Conservation (phyloP, 2,797 vertebrate genomes). For the Xenops minutus region DNA sequence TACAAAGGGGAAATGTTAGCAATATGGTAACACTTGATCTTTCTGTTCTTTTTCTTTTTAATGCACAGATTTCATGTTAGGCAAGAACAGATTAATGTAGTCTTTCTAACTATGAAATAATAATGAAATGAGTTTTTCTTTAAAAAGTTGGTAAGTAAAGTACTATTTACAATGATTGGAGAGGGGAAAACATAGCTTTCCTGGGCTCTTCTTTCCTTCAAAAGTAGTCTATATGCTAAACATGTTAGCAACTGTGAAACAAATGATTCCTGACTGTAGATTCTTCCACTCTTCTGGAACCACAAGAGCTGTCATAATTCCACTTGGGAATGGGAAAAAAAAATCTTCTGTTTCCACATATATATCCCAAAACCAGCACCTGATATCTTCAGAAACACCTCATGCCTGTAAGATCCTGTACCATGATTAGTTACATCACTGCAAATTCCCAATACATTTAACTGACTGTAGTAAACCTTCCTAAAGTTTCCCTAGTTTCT, state of each 20-base stretch:
- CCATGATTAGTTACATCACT: not conserved
- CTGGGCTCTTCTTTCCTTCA: not conserved
- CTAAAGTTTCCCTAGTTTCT: not conserved
- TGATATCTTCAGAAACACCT: not conserved
- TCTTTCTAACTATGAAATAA: not conserved
- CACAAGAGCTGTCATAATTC: not conserved
- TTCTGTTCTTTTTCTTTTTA: not conserved
- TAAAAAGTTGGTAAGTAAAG: not conserved
- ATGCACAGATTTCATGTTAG: not conserved
- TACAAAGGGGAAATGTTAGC: not conserved
- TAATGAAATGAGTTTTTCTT: not conserved
- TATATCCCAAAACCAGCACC: not conserved
- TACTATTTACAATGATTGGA: not conserved
- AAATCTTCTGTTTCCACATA: not conserved
- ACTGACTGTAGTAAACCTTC: not conserved
- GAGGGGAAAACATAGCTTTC: not conserved
- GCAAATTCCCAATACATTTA: not conserved
- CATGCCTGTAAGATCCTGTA: not conserved
- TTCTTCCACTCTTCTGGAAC: not conserved
- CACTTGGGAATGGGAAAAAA: not conserved
- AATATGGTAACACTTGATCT: not conserved
- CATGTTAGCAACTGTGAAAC: not conserved
- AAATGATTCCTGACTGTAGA: not conserved
- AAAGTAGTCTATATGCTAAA: fast-evolving
- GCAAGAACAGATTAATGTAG: not conserved